Conservation (phyloP, 2,797 vertebrate species). For the Erpetoichthys calabaricus region DNA sequence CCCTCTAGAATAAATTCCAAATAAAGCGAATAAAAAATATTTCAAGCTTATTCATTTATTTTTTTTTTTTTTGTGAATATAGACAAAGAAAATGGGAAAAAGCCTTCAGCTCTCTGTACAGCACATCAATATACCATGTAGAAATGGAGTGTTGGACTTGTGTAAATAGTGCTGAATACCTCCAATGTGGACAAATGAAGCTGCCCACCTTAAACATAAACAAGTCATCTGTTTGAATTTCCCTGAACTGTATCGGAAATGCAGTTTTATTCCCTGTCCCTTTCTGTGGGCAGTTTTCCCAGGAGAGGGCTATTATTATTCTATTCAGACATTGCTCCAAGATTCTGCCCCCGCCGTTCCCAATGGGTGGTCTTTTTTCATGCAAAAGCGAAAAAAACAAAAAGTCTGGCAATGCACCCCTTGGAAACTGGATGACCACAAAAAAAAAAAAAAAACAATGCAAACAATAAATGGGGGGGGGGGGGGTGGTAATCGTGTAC, state of each 20-base stretch:
- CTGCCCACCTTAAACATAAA: constrained; percentile 23
- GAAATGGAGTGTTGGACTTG: too few species aligned
- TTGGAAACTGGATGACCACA: constrained; percentile 36
- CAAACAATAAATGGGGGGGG: neutral
- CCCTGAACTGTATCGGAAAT: constrained; percentile 47
- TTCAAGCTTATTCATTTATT: too few species aligned
- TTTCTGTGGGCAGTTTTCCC: constrained; percentile 56
- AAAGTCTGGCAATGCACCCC: constrained; percentile 34
- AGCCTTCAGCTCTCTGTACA: too few species aligned
- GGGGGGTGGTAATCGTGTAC: too few species aligned
- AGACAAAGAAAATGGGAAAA: too few species aligned
- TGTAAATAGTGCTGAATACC: too few species aligned
- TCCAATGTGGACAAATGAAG: neutral
- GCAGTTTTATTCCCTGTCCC: constrained; percentile 46
- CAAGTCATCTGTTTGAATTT: constrained; percentile 44
- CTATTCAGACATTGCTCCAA: constrained; percentile 38
- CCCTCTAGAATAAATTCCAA: too few species aligned
- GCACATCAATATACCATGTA: too few species aligned
- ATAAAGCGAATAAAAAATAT: too few species aligned
- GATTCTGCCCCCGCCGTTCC: constrained; percentile 42
- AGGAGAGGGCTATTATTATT: constrained; percentile 63
- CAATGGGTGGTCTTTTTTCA: constrained; percentile 56
- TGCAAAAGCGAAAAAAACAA: constrained; percentile 8
- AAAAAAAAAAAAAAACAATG: constrained; percentile 36
- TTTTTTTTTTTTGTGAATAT: too few species aligned